Evolutionary conservation across 2,888 invertebrate genomes (phyloP).

Genomic region (Brachyptera risi): DNA sequence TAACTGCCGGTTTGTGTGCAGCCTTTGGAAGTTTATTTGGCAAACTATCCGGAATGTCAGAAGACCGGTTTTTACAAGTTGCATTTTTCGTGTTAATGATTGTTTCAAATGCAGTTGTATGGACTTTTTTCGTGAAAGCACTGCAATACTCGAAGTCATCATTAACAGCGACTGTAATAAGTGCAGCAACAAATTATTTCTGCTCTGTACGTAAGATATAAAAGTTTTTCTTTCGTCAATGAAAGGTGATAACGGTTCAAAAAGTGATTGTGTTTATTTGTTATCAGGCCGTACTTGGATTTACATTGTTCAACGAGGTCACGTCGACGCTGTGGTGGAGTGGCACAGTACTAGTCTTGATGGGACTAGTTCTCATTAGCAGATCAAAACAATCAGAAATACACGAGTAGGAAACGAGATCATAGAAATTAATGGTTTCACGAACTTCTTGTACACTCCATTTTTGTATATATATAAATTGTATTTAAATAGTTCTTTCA

Average conservation of each 20-base stretch:
- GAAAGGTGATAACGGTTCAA: too few species aligned
- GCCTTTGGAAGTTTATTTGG: conserved; percentile 60
- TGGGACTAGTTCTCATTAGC: conserved; percentile 62
- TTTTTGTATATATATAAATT: too few species aligned
- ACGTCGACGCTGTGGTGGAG: conserved; percentile 66
- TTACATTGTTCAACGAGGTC: conserved; percentile 64
- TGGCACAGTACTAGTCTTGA: conserved; percentile 64
- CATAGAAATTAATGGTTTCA: too few species aligned
- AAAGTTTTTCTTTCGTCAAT: conserved; percentile 20
- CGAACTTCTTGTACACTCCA: background rate
- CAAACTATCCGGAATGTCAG: conserved; percentile 53
- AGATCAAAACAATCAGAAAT: background rate
- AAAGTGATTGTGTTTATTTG: conserved; percentile 2
- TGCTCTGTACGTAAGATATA: conserved; percentile 52
- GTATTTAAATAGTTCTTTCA: too few species aligned
- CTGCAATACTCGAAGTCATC: conserved; percentile 57
- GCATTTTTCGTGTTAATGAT: conserved; percentile 52
- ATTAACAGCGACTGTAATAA: conserved; percentile 58
- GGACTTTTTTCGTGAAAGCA: conserved; percentile 59
- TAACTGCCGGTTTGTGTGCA: conserved; percentile 54
- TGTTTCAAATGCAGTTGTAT: conserved; percentile 55
- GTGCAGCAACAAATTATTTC: conserved; percentile 60
- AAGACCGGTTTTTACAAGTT: conserved; percentile 38
- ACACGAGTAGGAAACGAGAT: too few species aligned
- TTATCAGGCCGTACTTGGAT: conserved; percentile 65